Conservation (phyloP, 1,140 invertebrate species). For the Bombus vancouverensis region DNA sequence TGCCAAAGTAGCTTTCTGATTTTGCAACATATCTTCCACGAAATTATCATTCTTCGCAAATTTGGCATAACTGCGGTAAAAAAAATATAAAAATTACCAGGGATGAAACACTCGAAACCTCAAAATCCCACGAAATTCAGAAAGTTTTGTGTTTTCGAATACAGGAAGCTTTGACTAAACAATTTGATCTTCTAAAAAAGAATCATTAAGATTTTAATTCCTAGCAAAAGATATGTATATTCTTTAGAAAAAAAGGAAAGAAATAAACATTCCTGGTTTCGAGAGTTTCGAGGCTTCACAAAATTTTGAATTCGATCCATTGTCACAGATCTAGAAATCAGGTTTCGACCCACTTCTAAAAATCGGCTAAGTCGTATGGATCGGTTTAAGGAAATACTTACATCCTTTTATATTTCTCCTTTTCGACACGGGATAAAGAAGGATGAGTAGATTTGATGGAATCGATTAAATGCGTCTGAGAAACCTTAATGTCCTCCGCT, state of each 20-base stretch:
- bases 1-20: conserved; percentile 75
- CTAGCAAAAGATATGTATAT: background rate
- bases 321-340: background rate
- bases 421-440: conserved; percentile 85
- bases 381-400: conserved; percentile 69
- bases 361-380: background rate
- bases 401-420: conserved; percentile 86
- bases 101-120: background rate
- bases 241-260: too few species aligned
- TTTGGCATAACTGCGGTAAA: conserved; percentile 72
- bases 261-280: background rate
- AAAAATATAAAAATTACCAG: background rate
- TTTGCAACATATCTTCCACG: conserved; percentile 55
- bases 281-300: background rate
- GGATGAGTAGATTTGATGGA: conserved; percentile 86
- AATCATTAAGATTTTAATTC: background rate
- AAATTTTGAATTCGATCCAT: background rate
- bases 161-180: background rate
- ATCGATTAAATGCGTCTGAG: conserved; percentile 83
- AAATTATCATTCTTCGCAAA: conserved; percentile 71
- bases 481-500: conserved; percentile 69
- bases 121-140: background rate
- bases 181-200: background rate
- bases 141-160: background rate
- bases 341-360: background rate